Conservation (phyloP, 2,888 invertebrate species). For the Apotomis capreana region DNA sequence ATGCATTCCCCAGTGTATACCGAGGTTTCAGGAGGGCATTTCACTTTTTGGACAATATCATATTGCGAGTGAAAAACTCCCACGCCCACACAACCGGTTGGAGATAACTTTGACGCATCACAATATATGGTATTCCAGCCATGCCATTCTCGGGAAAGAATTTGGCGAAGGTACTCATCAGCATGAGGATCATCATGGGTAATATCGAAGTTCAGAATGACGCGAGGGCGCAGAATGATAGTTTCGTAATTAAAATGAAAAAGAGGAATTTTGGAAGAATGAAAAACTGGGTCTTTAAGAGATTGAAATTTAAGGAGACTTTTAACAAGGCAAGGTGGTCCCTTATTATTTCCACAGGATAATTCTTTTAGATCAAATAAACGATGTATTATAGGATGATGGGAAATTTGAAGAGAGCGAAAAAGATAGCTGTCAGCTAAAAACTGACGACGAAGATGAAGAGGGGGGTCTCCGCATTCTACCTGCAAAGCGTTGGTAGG, state of each 20-base stretch:
- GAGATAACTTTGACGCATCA: conserved; percentile 1
- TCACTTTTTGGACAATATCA: neutral
- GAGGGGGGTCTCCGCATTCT: conserved; percentile 7
- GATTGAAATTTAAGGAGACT: neutral
- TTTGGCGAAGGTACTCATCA: neutral
- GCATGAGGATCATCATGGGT: neutral
- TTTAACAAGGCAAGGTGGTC: neutral
- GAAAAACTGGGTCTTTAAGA: conserved; percentile 2
- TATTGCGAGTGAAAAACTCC: neutral
- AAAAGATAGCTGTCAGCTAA: conserved; percentile 1
- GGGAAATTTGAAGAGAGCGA: neutral
- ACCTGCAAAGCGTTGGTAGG: conserved; percentile 5
- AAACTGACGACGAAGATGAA: neutral
- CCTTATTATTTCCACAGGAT: neutral
- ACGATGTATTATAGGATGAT: conserved; percentile 1
- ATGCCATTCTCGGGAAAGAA: conserved; percentile 1
- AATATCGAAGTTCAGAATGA: neutral
- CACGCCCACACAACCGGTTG: conserved; percentile 2
- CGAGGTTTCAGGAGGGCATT: conserved; percentile 10
- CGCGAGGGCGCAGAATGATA: neutral
- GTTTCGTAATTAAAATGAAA: neutral
- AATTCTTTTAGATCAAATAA: neutral
- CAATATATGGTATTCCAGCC: neutral
- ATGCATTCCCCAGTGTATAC: conserved; percentile 15
- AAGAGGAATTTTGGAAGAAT: neutral